Conservation (phyloP, 2,797 vertebrate species). For the Mallotus villosus region DNA sequence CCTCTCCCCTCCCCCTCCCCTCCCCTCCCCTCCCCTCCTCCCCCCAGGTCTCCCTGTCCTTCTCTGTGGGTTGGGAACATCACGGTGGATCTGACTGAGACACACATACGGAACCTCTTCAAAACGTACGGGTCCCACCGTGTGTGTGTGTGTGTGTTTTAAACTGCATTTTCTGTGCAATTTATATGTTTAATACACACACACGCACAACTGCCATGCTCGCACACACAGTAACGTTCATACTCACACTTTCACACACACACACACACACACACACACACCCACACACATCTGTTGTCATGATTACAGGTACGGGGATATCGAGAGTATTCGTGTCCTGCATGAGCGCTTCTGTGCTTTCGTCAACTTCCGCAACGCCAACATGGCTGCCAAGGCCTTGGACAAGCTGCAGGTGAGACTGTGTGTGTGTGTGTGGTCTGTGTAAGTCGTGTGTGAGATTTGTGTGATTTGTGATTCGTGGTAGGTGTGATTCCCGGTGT, state of each 20-base stretch:
- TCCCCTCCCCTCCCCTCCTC: conserved; percentile 20
- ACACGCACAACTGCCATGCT: too few relatives aligned
- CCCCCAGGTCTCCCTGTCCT: conserved; percentile 57
- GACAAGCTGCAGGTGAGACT: conserved; percentile 64
- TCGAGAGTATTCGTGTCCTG: conserved; percentile 62
- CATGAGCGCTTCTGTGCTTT: conserved; percentile 68
- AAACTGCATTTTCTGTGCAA: background rate
- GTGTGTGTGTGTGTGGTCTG: too few relatives aligned
- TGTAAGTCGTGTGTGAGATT: conserved; percentile 38
- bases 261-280: background rate
- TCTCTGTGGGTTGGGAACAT: conserved; percentile 79
- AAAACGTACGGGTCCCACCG: conserved; percentile 59
- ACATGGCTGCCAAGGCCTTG: conserved; percentile 60
- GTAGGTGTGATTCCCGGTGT: too few relatives aligned
- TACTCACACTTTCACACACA: background rate
- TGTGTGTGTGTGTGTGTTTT: background rate
- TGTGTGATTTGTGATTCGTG: too few relatives aligned
- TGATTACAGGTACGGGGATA: conserved; percentile 61
- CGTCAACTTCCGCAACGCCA: conserved; percentile 67
- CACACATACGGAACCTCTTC: conserved; percentile 70
- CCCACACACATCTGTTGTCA: background rate
- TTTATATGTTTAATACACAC: background rate
- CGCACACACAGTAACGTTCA: background rate
- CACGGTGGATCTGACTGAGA: conserved; percentile 70
- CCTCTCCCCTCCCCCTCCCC: conserved; percentile 19